These are phyloP conservation scores for Mesaphorura yosii DNA, from an alignment of 1,140 invertebrate genomes.

Conservation along the genomic window DNA sequence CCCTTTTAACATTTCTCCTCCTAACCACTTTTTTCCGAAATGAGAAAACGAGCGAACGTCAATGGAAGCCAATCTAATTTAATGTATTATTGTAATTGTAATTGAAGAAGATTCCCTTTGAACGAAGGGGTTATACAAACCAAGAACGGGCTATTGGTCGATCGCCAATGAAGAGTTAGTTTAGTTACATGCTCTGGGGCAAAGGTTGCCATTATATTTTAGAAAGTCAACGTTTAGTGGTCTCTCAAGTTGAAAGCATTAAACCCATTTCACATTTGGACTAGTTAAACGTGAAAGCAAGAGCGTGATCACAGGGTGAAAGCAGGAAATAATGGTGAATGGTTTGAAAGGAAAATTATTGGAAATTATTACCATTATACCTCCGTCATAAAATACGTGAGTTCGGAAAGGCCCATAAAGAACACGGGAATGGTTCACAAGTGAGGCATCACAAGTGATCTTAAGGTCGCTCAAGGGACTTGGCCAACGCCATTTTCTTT, in stretches of 20 bases:
- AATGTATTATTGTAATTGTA: constrained; percentile 12
- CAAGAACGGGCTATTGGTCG: background rate
- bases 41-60: background rate
- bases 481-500: constrained; percentile 26
- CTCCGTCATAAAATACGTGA: background rate
- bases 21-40: background rate
- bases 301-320: background rate
- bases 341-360: background rate
- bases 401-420: constrained; percentile 22
- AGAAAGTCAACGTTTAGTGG: too few relatives aligned
- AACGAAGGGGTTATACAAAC: background rate
- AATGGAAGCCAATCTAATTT: background rate
- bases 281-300: background rate
- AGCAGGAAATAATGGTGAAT: background rate
- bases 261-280: background rate
- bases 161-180: background rate
- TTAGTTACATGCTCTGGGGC: background rate
- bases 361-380: constrained; percentile 10
- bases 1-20: too few relatives aligned
- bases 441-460: constrained; percentile 30
- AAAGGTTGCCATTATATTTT: background rate
- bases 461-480: constrained; percentile 26
- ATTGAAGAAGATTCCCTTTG: constrained; percentile 2
- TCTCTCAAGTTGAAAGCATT: background rate
- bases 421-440: constrained; percentile 28